Evolutionary conservation across 2,888 invertebrate genomes (phyloP).

Genomic region (Biston stratarius): DNA sequence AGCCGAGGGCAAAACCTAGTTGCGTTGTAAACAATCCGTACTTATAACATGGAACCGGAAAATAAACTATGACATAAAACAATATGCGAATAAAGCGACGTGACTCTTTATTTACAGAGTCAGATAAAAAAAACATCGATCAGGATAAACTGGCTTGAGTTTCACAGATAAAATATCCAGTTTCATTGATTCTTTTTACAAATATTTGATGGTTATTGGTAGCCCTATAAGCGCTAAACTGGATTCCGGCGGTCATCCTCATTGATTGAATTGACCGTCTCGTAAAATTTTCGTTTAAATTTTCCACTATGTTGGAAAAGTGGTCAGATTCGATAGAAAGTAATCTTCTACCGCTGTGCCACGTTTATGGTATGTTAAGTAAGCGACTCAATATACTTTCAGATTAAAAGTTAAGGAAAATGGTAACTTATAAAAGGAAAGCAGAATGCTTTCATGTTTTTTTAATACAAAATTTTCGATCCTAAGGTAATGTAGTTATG

Average conservation of each 20-base stretch:
- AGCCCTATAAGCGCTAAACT: conserved; percentile 30
- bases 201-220: conserved; percentile 20
- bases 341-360: conserved; percentile 28
- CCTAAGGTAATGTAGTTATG: too few relatives aligned
- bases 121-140: conserved; percentile 12
- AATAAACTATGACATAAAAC: neutral
- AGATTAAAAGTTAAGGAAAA: conserved; percentile 4
- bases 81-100: conserved; percentile 10
- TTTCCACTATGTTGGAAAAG: conserved; percentile 44
- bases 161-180: conserved; percentile 11
- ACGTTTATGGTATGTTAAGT: conserved; percentile 16
- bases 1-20: too few relatives aligned
- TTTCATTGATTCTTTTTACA: conserved; percentile 17
- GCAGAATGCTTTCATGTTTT: neutral
- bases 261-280: conserved; percentile 52
- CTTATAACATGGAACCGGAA: neutral
- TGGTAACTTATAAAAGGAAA: neutral
- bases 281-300: conserved; percentile 51
- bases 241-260: conserved; percentile 38
- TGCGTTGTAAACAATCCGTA: neutral
- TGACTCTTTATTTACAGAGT: conserved; percentile 10
- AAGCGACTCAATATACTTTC: neutral
- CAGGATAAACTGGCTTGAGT: neutral
- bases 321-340: conserved; percentile 38
- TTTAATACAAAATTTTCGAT: too few relatives aligned